A percentile compares a stretch with the other conserved stretches of the same genome.
Evolutionary conservation across 1,140 invertebrate genomes (phyloP).

Genomic region (Drosophila cardini): DNA sequence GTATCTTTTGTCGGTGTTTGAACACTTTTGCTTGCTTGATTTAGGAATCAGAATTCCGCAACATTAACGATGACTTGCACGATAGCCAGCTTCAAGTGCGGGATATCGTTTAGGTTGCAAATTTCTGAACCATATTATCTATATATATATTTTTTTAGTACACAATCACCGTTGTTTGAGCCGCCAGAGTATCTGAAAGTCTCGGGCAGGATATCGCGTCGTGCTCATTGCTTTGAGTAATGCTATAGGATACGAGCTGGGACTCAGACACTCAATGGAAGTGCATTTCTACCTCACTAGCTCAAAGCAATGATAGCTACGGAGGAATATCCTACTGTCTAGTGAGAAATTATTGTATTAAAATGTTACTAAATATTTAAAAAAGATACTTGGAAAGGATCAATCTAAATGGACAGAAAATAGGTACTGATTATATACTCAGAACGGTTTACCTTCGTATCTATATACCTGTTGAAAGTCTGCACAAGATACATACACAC

Average conservation of each 20-base stretch:
- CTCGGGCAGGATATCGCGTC: neutral
- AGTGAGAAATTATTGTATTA: neutral
- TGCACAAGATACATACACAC: too few relatives aligned
- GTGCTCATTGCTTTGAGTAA: constrained; percentile 25
- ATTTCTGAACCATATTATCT: constrained; percentile 19
- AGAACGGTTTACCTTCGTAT: too few relatives aligned
- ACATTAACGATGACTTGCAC: constrained; percentile 52
- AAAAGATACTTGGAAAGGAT: too few relatives aligned
- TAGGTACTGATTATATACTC: too few relatives aligned
- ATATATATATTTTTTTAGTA: neutral
- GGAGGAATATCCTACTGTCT: neutral
- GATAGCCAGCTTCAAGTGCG: constrained; percentile 48
- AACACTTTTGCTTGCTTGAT: neutral
- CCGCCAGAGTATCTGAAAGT: neutral
- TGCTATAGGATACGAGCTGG: constrained; percentile 22
- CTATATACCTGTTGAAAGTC: too few relatives aligned
- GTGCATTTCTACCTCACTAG: constrained; percentile 15
- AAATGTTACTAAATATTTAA: neutral
- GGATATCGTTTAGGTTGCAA: constrained; percentile 43
- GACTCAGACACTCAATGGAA: neutral
- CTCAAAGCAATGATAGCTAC: constrained; percentile 21
- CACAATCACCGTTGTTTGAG: neutral
- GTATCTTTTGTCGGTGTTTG: neutral
- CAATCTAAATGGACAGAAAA: too few relatives aligned
- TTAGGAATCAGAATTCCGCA: constrained; percentile 31